Conservation (phyloP, 2,888 invertebrate genomes). For the Epistrophe eligans region DNA sequence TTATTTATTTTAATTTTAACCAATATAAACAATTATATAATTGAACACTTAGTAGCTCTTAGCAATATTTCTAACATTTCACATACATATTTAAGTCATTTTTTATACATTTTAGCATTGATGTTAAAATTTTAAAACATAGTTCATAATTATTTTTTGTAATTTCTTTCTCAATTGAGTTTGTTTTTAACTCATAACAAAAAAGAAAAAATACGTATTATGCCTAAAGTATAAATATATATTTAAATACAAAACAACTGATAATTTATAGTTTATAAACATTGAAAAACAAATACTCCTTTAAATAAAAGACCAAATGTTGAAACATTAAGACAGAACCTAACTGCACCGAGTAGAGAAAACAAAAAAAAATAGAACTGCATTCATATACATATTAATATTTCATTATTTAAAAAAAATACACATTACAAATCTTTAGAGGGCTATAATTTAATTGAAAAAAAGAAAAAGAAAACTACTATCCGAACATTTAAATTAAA, state of each 20-base stretch:
- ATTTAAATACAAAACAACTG: constrained; percentile 43
- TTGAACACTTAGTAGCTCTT: constrained; percentile 48
- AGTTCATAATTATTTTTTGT: constrained; percentile 8
- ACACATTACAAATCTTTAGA: constrained; percentile 58
- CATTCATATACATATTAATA: constrained; percentile 48
- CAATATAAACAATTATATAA: constrained; percentile 40
- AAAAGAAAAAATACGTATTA: constrained; percentile 55
- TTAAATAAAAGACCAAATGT: constrained; percentile 72
- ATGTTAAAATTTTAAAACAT: constrained; percentile 27
- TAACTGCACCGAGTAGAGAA: constrained; percentile 72
- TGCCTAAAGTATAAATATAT: constrained; percentile 59
- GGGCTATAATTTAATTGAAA: constrained; percentile 59
- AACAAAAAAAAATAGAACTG: constrained; percentile 18
- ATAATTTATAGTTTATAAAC: constrained; percentile 45
- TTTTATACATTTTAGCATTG: constrained; percentile 11
- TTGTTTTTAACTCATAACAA: constrained; percentile 24
- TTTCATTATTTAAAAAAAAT: constrained; percentile 46
- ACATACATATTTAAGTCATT: constrained; percentile 53
- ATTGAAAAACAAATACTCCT: constrained; percentile 62
- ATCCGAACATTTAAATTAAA: constrained; percentile 60
- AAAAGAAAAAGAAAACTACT: constrained; percentile 61
- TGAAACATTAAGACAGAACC: constrained; percentile 63
- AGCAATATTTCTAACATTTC: constrained; percentile 43
- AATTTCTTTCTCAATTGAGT: constrained; percentile 1
- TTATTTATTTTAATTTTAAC: constrained; percentile 57